Base-by-base conservation (phyloP, 2,113 vertebrate genomes). In the Notarius quadriscutis region DNA sequence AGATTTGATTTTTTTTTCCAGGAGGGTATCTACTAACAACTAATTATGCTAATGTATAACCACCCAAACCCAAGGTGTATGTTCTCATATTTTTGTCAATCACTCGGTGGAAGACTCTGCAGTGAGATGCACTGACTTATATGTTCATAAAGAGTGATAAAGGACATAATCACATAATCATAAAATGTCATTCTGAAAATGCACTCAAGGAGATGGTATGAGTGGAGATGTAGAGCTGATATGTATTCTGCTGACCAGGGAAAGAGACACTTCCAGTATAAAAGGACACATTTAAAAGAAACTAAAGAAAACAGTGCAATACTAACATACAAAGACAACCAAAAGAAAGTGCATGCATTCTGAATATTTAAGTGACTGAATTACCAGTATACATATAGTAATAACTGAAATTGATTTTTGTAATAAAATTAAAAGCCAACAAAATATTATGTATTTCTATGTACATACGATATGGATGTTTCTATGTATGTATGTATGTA, bases 261-360 rank as follows among this genome's bases (percentile, higher is more conserved):
- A 25, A 69, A 18, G 34, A 22, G 5, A 51, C 62, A 20, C 1
- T 84, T 53, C 72, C 80, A 20, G 60, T 67, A 83, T 81, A 82
- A 79, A 8, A 60, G 88, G 84, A 83, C 86, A 53, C 88, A 85
- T 89, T 50, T 30, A 58, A 60, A 85, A 55, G 41, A 81, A 85
- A 87, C 55, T 15, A 41, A 88, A 55, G 81, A 89, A 71, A 86
- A 48, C 78, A 88, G 87, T 90, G 89, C 87, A 90, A 90, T 90
- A 90, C 89, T 71, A 84, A 88, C 63, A 74, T 86, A 90, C 69
- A 69, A 84, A 91, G 90, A 92, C 90, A 93, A 94, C 91, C 93
- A 94, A 93, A 94, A 92, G 91, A 93, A 92, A 90, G 92, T 94
- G 94, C 94, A 95, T 95, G 95, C 92, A 88, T 92, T 94, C 94